phyloP scores from a whole-genome alignment of 2,888 invertebrate species.

The Brachypterus glaber region DNA sequence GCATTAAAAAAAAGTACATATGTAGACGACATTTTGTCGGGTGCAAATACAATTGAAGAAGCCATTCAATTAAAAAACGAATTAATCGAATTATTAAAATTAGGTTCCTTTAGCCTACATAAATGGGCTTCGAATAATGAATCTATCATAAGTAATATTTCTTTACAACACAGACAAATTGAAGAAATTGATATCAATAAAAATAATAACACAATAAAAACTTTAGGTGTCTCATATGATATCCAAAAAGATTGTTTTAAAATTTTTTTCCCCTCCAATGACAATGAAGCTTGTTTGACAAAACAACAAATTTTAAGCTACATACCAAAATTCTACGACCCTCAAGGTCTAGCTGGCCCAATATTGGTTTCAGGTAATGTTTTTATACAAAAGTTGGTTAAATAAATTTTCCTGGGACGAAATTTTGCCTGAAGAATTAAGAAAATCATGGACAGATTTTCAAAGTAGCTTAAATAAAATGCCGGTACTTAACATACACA shows the following conservation, averaged over 20 bases:
- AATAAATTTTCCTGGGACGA: too few relatives aligned
- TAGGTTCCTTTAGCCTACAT: constrained; percentile 9
- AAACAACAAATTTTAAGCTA: background rate
- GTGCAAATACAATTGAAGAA: constrained; percentile 4
- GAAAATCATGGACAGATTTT: too few relatives aligned
- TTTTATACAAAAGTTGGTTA: too few relatives aligned
- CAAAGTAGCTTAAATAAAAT: too few relatives aligned
- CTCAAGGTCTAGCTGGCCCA: too few relatives aligned
- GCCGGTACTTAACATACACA: too few relatives aligned
- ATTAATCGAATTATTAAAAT: constrained; percentile 9
- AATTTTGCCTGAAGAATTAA: too few relatives aligned
- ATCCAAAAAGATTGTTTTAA: background rate
- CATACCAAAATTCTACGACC: background rate
- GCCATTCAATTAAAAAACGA: constrained; percentile 1
- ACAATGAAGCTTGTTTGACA: background rate
- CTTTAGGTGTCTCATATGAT: background rate
- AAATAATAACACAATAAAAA: background rate
- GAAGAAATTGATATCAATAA: background rate
- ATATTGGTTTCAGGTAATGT: too few relatives aligned
- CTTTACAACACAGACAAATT: background rate
- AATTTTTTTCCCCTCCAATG: background rate
- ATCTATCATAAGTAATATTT: background rate
- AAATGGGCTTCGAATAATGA: constrained; percentile 11
- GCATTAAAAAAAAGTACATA: constrained; percentile 11
- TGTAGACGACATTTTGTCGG: constrained; percentile 16